Evolutionary conservation across 2,888 invertebrate genomes (phyloP).

Genomic region (Branchipolynoe longqiensis): DNA sequence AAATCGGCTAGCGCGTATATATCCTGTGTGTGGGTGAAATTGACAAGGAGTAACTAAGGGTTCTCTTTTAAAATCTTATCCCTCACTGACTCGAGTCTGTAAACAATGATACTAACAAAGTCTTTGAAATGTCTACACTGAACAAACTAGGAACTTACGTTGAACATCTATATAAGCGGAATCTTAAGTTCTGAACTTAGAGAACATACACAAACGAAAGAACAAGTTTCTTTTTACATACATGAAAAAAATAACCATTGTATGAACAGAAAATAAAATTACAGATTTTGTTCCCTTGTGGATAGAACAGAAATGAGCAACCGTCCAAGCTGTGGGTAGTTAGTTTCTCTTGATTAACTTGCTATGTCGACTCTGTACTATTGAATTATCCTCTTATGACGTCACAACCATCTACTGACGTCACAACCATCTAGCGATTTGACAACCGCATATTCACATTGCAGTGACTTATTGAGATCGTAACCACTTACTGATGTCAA

Average conservation of each 20-base stretch:
- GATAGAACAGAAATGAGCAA: conserved; percentile 43
- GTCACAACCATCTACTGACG: too few species aligned
- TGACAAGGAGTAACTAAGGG: too few species aligned
- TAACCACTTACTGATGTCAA: background rate
- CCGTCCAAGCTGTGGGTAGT: conserved; percentile 27
- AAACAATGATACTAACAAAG: conserved; percentile 25
- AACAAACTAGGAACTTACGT: conserved; percentile 50
- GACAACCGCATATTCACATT: background rate
- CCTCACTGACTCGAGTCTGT: conserved; percentile 9
- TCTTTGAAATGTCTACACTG: conserved; percentile 22
- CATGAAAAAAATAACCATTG: conserved; percentile 36
- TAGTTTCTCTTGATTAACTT: background rate
- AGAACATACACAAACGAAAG: conserved; percentile 44
- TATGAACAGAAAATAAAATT: conserved; percentile 49
- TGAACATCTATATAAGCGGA: conserved; percentile 42
- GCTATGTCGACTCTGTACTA: background rate
- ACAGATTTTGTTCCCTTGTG: conserved; percentile 43
- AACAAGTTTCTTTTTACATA: conserved; percentile 24
- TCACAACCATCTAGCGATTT: background rate
- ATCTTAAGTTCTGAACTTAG: conserved; percentile 40
- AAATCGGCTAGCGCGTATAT: too few species aligned
- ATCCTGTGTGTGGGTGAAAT: too few species aligned
- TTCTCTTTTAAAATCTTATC: too few species aligned
- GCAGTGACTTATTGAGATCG: background rate
- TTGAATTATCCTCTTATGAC: too few species aligned